A percentile compares a stretch with the other conserved stretches of the same genome.
These are phyloP conservation scores for Rhabdomys pumilio DNA, from an alignment of 2,797 vertebrate genomes.

Conservation along the genomic window DNA sequence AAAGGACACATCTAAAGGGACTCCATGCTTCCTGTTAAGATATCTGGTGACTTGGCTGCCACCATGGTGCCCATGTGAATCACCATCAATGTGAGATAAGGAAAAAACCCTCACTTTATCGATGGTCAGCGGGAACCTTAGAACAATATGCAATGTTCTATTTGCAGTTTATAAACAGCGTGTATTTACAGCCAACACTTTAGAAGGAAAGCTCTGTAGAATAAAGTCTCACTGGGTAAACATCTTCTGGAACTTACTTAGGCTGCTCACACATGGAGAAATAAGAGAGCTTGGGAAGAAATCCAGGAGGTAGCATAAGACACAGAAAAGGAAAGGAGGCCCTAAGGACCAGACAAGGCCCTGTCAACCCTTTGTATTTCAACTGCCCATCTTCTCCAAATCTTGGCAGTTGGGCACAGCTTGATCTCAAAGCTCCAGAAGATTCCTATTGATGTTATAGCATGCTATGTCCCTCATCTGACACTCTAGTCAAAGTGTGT, in stretches of 20 bases:
- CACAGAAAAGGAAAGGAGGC: not conserved
- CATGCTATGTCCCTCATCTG: not conserved
- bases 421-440: constrained; percentile 12
- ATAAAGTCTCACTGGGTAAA: not conserved
- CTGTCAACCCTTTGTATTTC: not conserved
- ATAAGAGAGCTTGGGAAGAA: no score
- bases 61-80: not conserved
- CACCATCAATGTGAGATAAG: not conserved
- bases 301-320: not conserved
- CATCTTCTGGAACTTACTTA: not conserved
- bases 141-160: not conserved
- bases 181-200: constrained; percentile 49
- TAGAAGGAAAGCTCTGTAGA: not conserved
- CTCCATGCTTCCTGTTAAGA: not conserved
- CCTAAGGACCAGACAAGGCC: no score
- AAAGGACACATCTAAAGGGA: not conserved
- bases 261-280: not conserved
- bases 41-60: not conserved
- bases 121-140: not conserved
- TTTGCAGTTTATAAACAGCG: not conserved
- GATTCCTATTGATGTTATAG: not conserved
- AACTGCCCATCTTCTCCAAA: not conserved
- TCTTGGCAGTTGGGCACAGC: not conserved
- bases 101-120: not conserved
- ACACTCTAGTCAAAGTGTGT: not conserved